phyloP scores from a whole-genome alignment of 2,888 invertebrate genomes.

The Melinaea marsaeus region DNA sequence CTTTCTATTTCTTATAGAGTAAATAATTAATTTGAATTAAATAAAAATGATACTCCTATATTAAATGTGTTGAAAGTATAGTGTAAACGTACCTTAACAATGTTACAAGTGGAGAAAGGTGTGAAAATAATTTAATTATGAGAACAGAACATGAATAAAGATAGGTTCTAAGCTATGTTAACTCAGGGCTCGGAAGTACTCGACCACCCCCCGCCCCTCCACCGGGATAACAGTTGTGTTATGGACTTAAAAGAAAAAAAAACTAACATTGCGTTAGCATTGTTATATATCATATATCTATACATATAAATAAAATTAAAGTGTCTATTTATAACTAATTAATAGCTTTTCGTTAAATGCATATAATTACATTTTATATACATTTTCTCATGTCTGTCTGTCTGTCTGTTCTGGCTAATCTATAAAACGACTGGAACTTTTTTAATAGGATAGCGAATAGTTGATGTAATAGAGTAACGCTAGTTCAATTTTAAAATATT shows the following conservation, averaged over 20 bases:
- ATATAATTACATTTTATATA: too few species aligned
- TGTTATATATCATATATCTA: neutral
- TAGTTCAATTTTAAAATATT: too few species aligned
- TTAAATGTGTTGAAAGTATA: neutral
- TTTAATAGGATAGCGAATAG: too few species aligned
- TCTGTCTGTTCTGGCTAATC: too few species aligned
- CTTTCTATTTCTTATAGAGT: neutral
- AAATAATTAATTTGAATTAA: neutral
- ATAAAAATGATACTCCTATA: neutral
- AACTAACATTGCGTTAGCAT: conserved; percentile 9
- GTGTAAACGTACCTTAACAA: conserved; percentile 1
- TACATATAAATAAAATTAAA: too few species aligned
- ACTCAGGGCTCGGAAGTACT: conserved; percentile 30
- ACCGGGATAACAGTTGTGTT: conserved; percentile 26
- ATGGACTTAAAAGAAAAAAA: conserved; percentile 28
- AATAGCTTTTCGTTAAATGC: too few species aligned
- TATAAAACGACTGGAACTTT: too few species aligned
- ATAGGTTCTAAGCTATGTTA: conserved; percentile 33
- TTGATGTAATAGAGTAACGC: too few species aligned
- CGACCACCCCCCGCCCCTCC: conserved; percentile 27
- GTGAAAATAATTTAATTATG: conserved; percentile 33
- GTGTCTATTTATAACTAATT: too few species aligned
- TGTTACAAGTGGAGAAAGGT: conserved; percentile 24
- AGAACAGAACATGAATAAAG: conserved; percentile 31
- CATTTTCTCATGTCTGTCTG: too few species aligned